Percentiles rank a stretch among this genome's conserved stretches.
phyloP scores from a whole-genome alignment of 1,140 invertebrate species.

The Thrips palmi region DNA sequence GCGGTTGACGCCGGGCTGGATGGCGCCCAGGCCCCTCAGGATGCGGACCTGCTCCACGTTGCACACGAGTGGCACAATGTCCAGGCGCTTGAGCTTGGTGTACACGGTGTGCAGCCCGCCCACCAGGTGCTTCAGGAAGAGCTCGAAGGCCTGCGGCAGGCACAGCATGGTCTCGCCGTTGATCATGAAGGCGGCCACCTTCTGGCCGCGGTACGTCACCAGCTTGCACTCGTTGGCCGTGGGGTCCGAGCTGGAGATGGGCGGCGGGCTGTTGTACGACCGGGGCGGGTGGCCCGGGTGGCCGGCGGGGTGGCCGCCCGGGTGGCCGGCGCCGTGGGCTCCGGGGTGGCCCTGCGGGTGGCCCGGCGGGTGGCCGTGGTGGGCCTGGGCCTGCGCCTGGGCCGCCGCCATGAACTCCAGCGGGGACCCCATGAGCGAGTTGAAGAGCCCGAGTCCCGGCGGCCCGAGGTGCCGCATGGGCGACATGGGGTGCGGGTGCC shows the following conservation, averaged over 20 bases:
- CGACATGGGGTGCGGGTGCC: no score
- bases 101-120: conserved; percentile 97
- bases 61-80: conserved; percentile 96
- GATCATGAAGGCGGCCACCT: conserved; percentile 94
- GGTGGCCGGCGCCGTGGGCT: no score
- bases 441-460: conserved; percentile 54
- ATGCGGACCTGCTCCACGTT: conserved; percentile 99
- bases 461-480: conserved; percentile 46
- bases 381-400: no score
- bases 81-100: conserved; percentile 93
- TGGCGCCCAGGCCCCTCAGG: conserved; percentile 88
- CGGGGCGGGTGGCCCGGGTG: no score
- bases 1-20: conserved; percentile 96
- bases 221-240: conserved; percentile 91
- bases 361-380: no score
- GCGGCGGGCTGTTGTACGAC: conserved; percentile 72
- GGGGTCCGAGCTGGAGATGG: conserved; percentile 77
- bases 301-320: conserved; percentile 34
- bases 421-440: conserved; percentile 38
- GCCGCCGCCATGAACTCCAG: conserved; percentile 36
- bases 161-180: conserved; percentile 93
- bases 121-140: conserved; percentile 95
- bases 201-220: conserved; percentile 90
- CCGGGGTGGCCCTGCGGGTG: no score
- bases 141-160: conserved; percentile 93